Percentiles rank a stretch among this genome's conserved stretches.
These are phyloP conservation scores for Anoplius nigerrimus DNA, from an alignment of 2,888 invertebrate species.

Conservation along the genomic window DNA sequence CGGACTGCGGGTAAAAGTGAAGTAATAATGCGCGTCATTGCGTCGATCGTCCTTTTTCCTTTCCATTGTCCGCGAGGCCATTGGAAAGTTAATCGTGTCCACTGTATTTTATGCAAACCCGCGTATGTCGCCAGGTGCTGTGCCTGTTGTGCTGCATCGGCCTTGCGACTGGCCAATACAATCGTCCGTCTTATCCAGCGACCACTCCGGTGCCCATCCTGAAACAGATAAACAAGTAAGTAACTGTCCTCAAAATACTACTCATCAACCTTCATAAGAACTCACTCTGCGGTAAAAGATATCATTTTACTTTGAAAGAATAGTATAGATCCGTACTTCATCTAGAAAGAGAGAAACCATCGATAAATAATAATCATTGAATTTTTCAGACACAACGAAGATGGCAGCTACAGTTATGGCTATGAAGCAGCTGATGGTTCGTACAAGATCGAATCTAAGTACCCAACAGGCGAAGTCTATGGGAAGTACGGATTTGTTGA, in stretches of 20 bases:
- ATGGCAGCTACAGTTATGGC: slow-evolving; percentile 92
- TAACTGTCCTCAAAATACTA: neutral
- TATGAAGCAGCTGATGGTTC: slow-evolving; percentile 92
- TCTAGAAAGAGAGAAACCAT: no score
- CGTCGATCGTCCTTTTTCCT: slow-evolving; percentile 15
- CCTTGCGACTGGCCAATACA: slow-evolving; percentile 62
- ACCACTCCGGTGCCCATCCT: slow-evolving; percentile 86
- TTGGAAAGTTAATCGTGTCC: slow-evolving; percentile 43
- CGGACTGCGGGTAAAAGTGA: neutral
- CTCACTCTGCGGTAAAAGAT: no score
- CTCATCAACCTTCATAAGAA: neutral
- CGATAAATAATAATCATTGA: no score
- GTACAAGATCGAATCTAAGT: slow-evolving; percentile 92
- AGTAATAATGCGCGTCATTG: neutral
- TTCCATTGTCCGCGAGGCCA: slow-evolving; percentile 26
- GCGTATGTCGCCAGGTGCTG: slow-evolving; percentile 56
- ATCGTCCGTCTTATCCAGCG: slow-evolving; percentile 65
- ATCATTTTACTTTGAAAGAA: no score
- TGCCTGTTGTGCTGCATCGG: slow-evolving; percentile 55
- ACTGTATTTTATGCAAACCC: slow-evolving; percentile 45
- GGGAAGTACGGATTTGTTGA: slow-evolving; percentile 95
- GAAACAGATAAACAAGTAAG: slow-evolving; percentile 87
- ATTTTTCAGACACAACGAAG: slow-evolving; percentile 85
- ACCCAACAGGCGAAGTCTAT: slow-evolving; percentile 87
- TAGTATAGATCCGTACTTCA: no score